Base-by-base conservation (phyloP, 2,888 invertebrate species). In the Lagria hirta region DNA sequence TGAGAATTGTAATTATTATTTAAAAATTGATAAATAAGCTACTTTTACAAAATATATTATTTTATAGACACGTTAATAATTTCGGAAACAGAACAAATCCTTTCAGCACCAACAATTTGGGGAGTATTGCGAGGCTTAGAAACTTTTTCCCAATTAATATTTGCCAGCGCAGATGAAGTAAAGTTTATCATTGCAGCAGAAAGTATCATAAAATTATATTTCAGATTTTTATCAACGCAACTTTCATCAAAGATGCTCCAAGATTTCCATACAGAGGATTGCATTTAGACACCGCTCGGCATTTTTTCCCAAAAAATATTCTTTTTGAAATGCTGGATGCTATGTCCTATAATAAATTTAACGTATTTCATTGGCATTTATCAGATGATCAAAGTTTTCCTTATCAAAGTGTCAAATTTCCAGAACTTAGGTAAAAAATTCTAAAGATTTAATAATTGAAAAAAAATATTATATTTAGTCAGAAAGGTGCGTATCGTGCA, bases 351-450 rank as follows among this genome's bases (percentile, higher is more conserved):
- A 92, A 91, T 66, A 95, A 95, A 70, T 70, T 92, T 62, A 94
- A 94, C 68, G 88, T 92, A 0, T 81, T 94, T 46, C 94, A 94
- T 68, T 95, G 94, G 94, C 94, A 95, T 66, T 86, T 95, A 30
- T 86, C 87, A 0, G 94, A 95, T 67, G 91, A 92, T 64, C 86
- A 88, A 60, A 87, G 92, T 43, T 95, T 94, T 66, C 92, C 94
- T 0, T 94, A 86, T 63, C 77, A 83, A 54, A 92, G 91, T 63
- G 72, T 71, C 28, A 74, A 64, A 20, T 93, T 82, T 65, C 92
- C 94, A 0, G 77, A 85, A 43, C 72, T 93, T 28, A 84, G 84
- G 81, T 81, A 54, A 5, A 17, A 18, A 8, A n/a, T n/a, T n/a
- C n/a, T n/a, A 33, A 3, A 5, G 8, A 20, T 30, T 3, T 4